A percentile compares a stretch with the other conserved stretches of the same genome.
These are phyloP conservation scores for Meteorus cinctellus DNA, from an alignment of 2,888 invertebrate genomes.

Conservation along the genomic window DNA sequence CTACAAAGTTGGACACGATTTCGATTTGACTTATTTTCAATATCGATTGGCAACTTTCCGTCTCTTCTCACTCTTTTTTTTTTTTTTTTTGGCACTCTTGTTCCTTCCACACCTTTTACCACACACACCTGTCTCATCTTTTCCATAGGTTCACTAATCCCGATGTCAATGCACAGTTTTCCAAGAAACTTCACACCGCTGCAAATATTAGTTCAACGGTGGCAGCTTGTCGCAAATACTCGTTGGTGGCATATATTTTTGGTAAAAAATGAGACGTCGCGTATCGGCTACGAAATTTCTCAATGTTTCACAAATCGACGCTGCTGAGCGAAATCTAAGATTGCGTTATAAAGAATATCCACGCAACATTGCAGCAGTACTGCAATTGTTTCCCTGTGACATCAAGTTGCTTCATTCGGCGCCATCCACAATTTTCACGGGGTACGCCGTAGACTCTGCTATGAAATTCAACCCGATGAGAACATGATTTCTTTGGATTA, in stretches of 20 bases:
- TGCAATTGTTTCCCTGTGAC: no score
- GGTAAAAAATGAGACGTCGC: conserved; percentile 65
- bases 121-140: background rate
- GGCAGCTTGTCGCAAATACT: conserved; percentile 33
- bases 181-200: conserved; percentile 55
- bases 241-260: conserved; percentile 39
- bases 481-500: no score
- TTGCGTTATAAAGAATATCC: no score
- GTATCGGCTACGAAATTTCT: conserved; percentile 51
- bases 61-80: conserved; percentile 34
- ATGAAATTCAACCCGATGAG: no score
- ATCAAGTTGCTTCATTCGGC: no score
- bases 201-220: conserved; percentile 57
- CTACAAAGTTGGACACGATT: conserved; percentile 16
- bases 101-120: conserved; percentile 33
- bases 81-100: conserved; percentile 24
- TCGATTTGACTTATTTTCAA: conserved; percentile 6
- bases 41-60: conserved; percentile 17
- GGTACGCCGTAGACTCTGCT: no score
- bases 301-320: background rate
- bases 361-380: no score
- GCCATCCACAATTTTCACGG: no score
- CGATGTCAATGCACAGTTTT: conserved; percentile 21
- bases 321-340: no score
- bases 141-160: conserved; percentile 36